Percentiles rank a stretch among this genome's conserved stretches.
phyloP scores from a whole-genome alignment of 2,113 vertebrate species.

The Hippocampus mohnikei region DNA sequence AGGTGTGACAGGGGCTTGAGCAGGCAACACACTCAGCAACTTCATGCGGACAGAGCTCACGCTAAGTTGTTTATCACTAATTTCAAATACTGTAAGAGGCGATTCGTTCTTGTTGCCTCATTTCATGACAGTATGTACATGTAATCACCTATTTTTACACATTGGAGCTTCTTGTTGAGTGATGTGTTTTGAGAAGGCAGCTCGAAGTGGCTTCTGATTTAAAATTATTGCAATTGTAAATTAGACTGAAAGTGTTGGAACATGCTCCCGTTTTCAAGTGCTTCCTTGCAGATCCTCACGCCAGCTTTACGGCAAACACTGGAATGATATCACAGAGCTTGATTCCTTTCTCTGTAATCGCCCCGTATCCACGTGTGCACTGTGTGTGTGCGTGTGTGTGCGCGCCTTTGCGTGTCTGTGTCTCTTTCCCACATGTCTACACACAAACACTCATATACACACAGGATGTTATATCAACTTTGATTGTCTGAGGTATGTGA shows the following conservation, averaged over 20 bases:
- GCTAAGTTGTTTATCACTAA: not conserved
- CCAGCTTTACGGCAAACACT: constrained; percentile 36
- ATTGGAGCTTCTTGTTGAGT: constrained; percentile 4
- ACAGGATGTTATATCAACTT: constrained; percentile 52
- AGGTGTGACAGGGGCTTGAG: no score
- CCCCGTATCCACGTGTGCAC: no score
- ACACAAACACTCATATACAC: not conserved
- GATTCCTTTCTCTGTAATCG: not conserved
- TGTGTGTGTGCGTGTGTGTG: no score
- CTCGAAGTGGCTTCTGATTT: constrained; percentile 14
- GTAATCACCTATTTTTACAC: not conserved
- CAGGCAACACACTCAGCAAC: not conserved
- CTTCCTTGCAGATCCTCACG: constrained; percentile 29
- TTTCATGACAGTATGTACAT: not conserved
- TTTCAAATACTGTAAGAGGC: not conserved
- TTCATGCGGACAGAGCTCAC: constrained; percentile 6
- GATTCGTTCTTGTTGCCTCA: not conserved
- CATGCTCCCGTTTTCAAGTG: constrained; percentile 19
- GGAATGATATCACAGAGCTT: constrained; percentile 23
- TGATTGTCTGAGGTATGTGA: constrained; percentile 48
- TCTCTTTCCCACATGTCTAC: not conserved
- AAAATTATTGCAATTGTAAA: constrained; percentile 23
- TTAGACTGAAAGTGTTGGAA: constrained; percentile 37
- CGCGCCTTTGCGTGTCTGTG: not conserved
- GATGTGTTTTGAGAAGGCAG: constrained; percentile 18